These are phyloP conservation scores for Heliconius erato DNA, from an alignment of 2,888 invertebrate genomes.

Conservation along the genomic window DNA sequence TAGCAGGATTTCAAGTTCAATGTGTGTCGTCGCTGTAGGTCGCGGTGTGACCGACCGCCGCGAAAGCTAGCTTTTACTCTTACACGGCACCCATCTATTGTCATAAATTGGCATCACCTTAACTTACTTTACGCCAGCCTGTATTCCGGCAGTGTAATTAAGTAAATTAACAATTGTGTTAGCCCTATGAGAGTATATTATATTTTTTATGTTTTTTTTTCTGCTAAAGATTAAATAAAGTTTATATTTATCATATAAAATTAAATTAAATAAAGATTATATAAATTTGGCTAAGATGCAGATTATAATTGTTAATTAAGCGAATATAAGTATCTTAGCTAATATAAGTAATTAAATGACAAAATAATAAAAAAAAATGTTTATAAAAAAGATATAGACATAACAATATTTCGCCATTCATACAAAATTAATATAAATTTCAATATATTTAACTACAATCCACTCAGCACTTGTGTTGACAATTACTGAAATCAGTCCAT, in stretches of 20 bases:
- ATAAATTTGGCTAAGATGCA: neutral
- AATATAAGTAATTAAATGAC: too few relatives aligned
- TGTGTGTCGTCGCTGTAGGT: slow-evolving; percentile 81
- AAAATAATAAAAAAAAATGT: too few relatives aligned
- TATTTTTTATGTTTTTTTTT: neutral
- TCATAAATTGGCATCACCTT: slow-evolving; percentile 55
- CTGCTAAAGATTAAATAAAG: neutral
- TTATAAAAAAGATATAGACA: neutral
- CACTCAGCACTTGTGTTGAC: slow-evolving; percentile 13
- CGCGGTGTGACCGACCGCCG: slow-evolving; percentile 69
- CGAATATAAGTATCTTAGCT: neutral
- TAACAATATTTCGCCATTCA: neutral
- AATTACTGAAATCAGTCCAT: slow-evolving; percentile 46
- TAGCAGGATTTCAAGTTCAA: slow-evolving; percentile 78
- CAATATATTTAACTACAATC: neutral
- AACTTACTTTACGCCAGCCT: slow-evolving; percentile 32
- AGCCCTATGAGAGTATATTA: neutral
- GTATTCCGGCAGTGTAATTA: neutral
- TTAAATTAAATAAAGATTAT: too few relatives aligned
- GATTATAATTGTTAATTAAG: neutral
- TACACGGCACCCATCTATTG: slow-evolving; percentile 61
- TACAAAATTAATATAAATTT: neutral
- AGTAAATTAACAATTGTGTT: neutral
- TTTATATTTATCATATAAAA: too few relatives aligned
- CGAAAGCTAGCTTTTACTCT: slow-evolving; percentile 81